These are phyloP conservation scores for Pangasianodon hypophthalmus DNA, from an alignment of 2,113 vertebrate genomes.

Conservation along the genomic window DNA sequence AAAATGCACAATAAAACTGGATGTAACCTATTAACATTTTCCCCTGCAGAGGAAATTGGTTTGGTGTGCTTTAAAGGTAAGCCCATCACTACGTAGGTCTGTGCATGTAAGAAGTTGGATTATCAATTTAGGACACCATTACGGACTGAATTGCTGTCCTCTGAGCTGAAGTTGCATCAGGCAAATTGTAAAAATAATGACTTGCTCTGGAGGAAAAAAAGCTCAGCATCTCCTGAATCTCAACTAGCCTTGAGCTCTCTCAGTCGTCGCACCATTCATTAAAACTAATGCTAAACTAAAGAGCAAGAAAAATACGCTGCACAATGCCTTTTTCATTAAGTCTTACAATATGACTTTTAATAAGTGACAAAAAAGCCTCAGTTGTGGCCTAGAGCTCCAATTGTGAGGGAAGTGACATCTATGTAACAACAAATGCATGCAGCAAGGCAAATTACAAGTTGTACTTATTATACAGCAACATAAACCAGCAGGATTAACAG, in stretches of 20 bases:
- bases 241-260: constrained; percentile 51
- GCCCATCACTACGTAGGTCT: constrained; percentile 18
- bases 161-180: constrained; percentile 69
- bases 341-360: constrained; percentile 52
- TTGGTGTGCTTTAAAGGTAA: constrained; percentile 17
- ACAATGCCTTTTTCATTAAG: constrained; percentile 51
- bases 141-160: constrained; percentile 58
- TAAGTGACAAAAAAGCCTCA: constrained; percentile 54
- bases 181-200: constrained; percentile 59
- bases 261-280: constrained; percentile 26
- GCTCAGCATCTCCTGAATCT: constrained; percentile 58
- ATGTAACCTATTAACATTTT: not conserved
- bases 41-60: constrained; percentile 4
- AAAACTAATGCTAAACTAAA: constrained; percentile 67
- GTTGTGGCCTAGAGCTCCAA: constrained; percentile 39
- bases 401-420: not conserved
- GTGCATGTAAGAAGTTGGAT: constrained; percentile 3
- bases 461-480: constrained; percentile 20
- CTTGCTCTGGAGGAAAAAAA: constrained; percentile 30
- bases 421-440: not conserved
- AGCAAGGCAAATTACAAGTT: constrained; percentile 29
- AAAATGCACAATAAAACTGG: not conserved
- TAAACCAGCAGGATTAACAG: constrained; percentile 12
- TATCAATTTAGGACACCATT: constrained; percentile 34
- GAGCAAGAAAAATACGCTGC: constrained; percentile 30